Conservation (phyloP, 2,797 vertebrate species). For the Thaleichthys pacificus region DNA sequence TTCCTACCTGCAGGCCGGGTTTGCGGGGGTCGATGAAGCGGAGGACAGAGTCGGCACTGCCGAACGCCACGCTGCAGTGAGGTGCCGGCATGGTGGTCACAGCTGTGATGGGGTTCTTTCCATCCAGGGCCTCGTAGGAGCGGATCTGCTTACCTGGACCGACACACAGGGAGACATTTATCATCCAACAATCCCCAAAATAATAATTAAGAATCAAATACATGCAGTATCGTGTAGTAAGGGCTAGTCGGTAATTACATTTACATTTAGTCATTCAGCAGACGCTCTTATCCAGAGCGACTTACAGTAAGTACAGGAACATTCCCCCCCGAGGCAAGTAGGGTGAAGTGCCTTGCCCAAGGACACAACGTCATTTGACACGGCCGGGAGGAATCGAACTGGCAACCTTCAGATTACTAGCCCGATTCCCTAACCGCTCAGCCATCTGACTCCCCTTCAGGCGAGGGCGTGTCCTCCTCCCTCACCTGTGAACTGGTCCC, state of each 20-base stretch:
- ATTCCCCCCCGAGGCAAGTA: too few relatives aligned
- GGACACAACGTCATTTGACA: too few relatives aligned
- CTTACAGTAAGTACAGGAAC: too few relatives aligned
- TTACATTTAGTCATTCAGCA: too few relatives aligned
- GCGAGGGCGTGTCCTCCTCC: background rate
- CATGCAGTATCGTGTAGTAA: background rate
- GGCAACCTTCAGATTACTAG: too few relatives aligned
- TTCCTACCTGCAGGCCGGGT: constrained; percentile 65
- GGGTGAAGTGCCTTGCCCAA: too few relatives aligned
- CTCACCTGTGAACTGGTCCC: constrained; percentile 95
- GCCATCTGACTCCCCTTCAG: too few relatives aligned
- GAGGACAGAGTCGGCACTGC: constrained; percentile 91
- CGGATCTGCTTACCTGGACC: constrained; percentile 87
- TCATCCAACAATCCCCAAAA: background rate
- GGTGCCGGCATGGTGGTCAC: constrained; percentile 93
- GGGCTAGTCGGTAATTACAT: too few relatives aligned
- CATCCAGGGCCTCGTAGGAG: constrained; percentile 86
- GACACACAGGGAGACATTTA: background rate
- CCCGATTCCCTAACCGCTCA: too few relatives aligned
- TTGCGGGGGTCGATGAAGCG: constrained; percentile 97
- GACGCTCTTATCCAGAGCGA: too few relatives aligned
- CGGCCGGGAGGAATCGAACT: too few relatives aligned
- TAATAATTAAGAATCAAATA: too few relatives aligned
- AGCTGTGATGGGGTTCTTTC: constrained; percentile 91
- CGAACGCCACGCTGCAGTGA: constrained; percentile 88